Evolutionary conservation across 2,113 vertebrate genomes (phyloP).

Genomic region (Cynopterus brachyotis): DNA sequence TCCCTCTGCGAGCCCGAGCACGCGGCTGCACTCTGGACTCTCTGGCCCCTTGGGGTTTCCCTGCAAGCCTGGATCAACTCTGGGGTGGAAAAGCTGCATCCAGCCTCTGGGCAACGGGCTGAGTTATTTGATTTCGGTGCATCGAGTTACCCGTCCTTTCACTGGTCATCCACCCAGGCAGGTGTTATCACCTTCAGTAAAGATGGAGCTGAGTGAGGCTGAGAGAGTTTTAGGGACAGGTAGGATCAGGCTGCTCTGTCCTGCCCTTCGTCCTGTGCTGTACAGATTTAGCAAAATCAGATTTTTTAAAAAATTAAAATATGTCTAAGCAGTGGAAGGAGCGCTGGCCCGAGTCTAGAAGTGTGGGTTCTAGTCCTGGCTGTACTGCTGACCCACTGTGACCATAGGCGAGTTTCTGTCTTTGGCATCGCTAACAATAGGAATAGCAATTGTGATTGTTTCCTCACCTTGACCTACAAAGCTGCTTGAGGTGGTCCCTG

Average conservation of each 20-base stretch:
- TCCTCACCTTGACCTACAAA: background rate
- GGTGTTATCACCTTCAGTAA: background rate
- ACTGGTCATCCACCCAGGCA: background rate
- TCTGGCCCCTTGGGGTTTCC: background rate
- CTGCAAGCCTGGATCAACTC: background rate
- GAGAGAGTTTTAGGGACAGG: background rate
- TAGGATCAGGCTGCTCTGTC: background rate
- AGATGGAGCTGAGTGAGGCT: background rate
- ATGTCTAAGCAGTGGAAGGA: background rate
- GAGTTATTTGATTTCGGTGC: background rate
- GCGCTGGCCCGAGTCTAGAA: background rate
- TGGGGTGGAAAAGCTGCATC: background rate
- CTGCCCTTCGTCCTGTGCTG: background rate
- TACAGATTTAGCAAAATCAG: background rate
- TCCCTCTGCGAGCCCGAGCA: background rate
- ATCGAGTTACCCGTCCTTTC: background rate
- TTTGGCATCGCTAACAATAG: slow-evolving; percentile 3
- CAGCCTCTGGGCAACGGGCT: background rate
- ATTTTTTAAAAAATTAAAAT: background rate
- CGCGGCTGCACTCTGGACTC: background rate
- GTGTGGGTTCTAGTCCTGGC: background rate
- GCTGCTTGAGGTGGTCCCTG: background rate
- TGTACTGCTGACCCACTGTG: background rate
- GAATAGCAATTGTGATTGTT: background rate
- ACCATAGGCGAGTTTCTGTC: background rate